Percentiles rank a stretch among this genome's conserved stretches.
Evolutionary conservation across 2,888 invertebrate genomes (phyloP).

Genomic region (Yponomeuta cagnagella): DNA sequence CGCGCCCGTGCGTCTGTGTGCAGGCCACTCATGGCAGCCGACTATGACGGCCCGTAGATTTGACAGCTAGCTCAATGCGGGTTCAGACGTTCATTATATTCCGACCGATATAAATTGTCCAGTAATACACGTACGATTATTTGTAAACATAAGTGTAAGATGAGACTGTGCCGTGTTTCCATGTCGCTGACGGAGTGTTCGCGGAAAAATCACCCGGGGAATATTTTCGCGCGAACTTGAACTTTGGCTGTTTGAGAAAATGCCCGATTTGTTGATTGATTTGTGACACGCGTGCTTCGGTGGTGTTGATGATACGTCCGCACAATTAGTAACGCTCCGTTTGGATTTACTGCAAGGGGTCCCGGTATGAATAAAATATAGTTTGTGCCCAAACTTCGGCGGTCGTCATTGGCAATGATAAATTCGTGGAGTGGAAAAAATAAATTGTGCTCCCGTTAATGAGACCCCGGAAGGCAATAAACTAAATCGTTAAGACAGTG

Average conservation of each 20-base stretch:
- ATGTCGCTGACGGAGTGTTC: slow-evolving; percentile 25
- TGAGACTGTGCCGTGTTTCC: slow-evolving; percentile 12
- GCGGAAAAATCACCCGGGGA: slow-evolving; percentile 13
- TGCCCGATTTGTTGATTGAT: slow-evolving; percentile 50
- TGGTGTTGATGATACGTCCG: slow-evolving; percentile 63
- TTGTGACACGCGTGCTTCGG: slow-evolving; percentile 53
- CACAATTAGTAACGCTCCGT: slow-evolving; percentile 63
- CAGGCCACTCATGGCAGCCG: slow-evolving; percentile 72
- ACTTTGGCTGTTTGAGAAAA: slow-evolving; percentile 34
- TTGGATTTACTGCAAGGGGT: slow-evolving; percentile 56
- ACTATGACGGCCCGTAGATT: slow-evolving; percentile 77
- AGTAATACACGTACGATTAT: slow-evolving; percentile 14
- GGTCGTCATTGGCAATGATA: slow-evolving; percentile 43
- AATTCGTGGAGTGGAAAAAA: slow-evolving; percentile 40
- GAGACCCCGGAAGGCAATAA: slow-evolving; percentile 32
- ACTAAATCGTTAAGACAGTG: slow-evolving; percentile 47
- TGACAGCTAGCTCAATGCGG: slow-evolving; percentile 77
- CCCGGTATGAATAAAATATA: slow-evolving; percentile 61
- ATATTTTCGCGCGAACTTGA: slow-evolving; percentile 63
- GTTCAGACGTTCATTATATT: slow-evolving; percentile 74
- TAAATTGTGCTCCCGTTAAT: slow-evolving; percentile 38
- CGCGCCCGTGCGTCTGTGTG: slow-evolving; percentile 61
- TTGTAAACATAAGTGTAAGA: slow-evolving; percentile 12
- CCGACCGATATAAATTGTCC: slow-evolving; percentile 59
- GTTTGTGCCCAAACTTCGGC: slow-evolving; percentile 40